phyloP scores from a whole-genome alignment of 2,888 invertebrate species.

The Exephanes ischioxanthus region DNA sequence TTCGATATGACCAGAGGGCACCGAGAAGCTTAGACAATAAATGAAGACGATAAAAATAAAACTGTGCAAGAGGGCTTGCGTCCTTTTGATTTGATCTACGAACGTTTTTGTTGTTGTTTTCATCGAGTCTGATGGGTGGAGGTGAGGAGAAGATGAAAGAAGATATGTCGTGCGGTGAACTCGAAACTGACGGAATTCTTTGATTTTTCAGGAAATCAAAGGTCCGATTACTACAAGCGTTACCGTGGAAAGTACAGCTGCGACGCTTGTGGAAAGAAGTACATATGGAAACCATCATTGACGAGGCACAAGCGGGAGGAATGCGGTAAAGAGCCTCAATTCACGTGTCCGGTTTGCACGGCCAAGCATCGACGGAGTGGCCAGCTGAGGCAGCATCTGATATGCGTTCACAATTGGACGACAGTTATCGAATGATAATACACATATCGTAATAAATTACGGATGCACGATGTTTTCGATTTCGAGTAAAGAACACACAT shows the following conservation, averaged over 20 bases:
- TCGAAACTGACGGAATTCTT: constrained; percentile 17
- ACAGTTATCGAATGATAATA: constrained; percentile 1
- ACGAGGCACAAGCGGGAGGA: constrained; percentile 80
- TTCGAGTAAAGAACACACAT: constrained; percentile 21
- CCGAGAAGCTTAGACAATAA: constrained; percentile 46
- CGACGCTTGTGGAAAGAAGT: constrained; percentile 77
- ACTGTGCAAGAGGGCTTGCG: not conserved
- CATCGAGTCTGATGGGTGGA: not conserved
- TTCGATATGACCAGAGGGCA: not conserved
- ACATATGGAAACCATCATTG: constrained; percentile 79
- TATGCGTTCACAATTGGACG: constrained; percentile 71
- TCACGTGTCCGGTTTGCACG: constrained; percentile 81
- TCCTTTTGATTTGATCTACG: constrained; percentile 14
- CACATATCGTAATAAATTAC: constrained; percentile 30
- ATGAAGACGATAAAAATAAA: constrained; percentile 33
- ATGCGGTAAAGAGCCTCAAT: constrained; percentile 84
- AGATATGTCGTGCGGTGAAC: constrained; percentile 1
- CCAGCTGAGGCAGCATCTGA: constrained; percentile 80
- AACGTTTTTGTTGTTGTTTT: not conserved
- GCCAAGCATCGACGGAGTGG: constrained; percentile 79
- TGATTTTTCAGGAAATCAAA: constrained; percentile 69
- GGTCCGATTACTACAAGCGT: constrained; percentile 68
- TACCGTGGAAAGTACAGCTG: constrained; percentile 73
- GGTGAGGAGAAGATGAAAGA: not conserved
- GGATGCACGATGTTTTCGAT: not conserved